Evolutionary conservation across 2,113 vertebrate genomes (phyloP).

Genomic region (Stegostoma tigrinum): DNA sequence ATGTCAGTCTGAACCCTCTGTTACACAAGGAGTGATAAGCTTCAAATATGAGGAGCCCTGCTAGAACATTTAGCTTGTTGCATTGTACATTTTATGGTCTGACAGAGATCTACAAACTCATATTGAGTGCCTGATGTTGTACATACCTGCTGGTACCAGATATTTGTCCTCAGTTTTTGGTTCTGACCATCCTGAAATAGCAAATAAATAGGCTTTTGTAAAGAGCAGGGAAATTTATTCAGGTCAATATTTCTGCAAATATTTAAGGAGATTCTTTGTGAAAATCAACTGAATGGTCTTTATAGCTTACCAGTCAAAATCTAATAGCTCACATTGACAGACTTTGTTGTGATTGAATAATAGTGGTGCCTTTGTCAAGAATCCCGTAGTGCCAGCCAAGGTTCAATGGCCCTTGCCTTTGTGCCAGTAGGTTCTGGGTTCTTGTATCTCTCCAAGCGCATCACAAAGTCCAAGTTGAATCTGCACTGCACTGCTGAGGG

Average conservation of each 20-base stretch:
- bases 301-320: background rate
- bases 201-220: background rate
- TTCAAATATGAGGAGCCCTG: background rate
- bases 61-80: background rate
- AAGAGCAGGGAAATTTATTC: background rate
- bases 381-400: too few relatives aligned
- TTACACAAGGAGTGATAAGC: background rate
- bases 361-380: background rate
- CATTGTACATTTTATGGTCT: background rate
- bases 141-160: constrained; percentile 74
- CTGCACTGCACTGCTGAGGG: background rate
- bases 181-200: constrained; percentile 69
- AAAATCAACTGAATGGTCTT: background rate
- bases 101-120: background rate
- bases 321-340: background rate
- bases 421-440: background rate
- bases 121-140: background rate
- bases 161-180: constrained; percentile 71
- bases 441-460: background rate
- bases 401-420: background rate
- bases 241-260: background rate
- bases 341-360: background rate
- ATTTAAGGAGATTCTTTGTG: background rate
- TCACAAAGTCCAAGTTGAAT: background rate
- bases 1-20: background rate